Conservation (phyloP, 2,113 vertebrate species). For the Onychostruthus taczanowskii region DNA sequence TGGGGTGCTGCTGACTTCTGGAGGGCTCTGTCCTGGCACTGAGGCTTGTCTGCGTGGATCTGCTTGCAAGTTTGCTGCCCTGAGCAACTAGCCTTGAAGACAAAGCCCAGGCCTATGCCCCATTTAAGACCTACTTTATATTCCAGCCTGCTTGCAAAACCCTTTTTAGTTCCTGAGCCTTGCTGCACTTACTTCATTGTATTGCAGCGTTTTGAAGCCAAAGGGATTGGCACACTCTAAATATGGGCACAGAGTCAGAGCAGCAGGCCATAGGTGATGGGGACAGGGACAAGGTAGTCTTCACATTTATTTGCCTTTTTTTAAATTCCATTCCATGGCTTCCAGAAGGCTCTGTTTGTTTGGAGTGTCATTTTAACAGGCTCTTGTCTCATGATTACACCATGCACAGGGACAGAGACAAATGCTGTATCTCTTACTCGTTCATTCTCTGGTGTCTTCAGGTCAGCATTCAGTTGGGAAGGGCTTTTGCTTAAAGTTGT, state of each 20-base stretch:
- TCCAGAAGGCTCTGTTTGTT: background rate
- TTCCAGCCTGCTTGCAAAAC: constrained; percentile 11
- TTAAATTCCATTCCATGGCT: background rate
- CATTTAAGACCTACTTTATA: constrained; percentile 51
- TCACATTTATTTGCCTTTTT: background rate
- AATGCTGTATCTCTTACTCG: background rate
- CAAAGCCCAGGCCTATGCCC: constrained; percentile 30
- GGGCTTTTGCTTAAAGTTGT: background rate
- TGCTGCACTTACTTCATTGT: constrained; percentile 18
- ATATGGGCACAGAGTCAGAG: background rate
- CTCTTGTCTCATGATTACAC: background rate
- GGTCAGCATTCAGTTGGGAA: background rate
- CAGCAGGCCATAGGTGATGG: background rate
- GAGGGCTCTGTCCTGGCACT: background rate
- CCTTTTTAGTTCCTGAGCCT: background rate
- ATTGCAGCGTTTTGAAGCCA: accelerated
- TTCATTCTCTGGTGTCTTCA: background rate
- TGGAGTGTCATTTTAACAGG: background rate
- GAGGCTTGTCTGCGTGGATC: background rate
- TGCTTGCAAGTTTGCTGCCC: background rate
- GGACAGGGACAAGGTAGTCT: background rate
- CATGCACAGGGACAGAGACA: background rate
- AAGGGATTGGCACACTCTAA: background rate
- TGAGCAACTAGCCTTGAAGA: background rate
- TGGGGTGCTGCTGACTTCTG: background rate